These are phyloP conservation scores for Plutomurus gul DNA, from an alignment of 1,140 invertebrate genomes.

Conservation along the genomic window DNA sequence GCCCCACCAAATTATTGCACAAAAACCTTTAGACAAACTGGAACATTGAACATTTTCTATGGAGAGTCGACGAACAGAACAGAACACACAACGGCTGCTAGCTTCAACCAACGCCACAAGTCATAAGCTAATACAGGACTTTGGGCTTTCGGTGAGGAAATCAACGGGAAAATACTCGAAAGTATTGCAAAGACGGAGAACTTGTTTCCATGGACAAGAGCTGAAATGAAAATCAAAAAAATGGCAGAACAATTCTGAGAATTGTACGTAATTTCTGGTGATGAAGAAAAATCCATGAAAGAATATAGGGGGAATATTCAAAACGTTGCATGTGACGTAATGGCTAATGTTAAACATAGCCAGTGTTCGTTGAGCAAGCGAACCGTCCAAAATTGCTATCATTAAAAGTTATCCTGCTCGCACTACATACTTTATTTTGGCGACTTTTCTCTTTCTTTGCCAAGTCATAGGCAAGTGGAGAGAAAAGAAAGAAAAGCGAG, in stretches of 20 bases:
- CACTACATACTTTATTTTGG: conserved; percentile 29
- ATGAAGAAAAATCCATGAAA: neutral
- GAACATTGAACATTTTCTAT: neutral
- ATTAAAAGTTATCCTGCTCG: conserved; percentile 27
- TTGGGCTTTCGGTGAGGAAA: neutral
- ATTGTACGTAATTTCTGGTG: conserved; percentile 7
- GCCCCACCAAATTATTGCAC: conserved; percentile 14
- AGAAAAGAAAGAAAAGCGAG: neutral
- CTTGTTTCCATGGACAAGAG: neutral
- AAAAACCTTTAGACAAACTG: conserved; percentile 15
- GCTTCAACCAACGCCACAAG: neutral
- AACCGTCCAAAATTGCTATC: conserved; percentile 28
- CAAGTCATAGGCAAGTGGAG: neutral
- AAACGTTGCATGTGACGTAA: conserved; percentile 1
- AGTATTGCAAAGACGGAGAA: neutral
- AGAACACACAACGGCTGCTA: neutral
- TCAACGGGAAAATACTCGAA: neutral
- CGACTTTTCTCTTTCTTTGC: conserved; percentile 26
- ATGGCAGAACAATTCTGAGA: neutral
- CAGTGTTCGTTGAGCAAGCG: conserved; percentile 1
- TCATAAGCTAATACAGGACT: neutral
- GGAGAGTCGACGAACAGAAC: neutral
- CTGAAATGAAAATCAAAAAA: neutral
- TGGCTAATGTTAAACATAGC: neutral
- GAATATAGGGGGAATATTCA: conserved; percentile 5